These are phyloP conservation scores for Lottia scabra DNA, from an alignment of 2,888 invertebrate species.

Conservation along the genomic window DNA sequence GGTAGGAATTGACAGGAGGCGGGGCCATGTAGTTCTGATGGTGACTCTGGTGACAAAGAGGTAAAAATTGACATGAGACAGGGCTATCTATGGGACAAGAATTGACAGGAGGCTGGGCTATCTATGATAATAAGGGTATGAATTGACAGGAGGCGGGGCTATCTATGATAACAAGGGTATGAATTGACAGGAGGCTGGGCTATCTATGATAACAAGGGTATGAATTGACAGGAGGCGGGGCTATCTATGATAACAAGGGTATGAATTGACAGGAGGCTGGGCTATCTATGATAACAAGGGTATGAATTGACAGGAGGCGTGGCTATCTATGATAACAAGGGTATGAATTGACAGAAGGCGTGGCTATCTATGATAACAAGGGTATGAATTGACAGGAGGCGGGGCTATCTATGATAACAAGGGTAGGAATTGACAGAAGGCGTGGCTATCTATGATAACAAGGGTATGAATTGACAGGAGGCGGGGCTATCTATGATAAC, in stretches of 20 bases:
- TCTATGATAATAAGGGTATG: too few relatives aligned
- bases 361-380: too few relatives aligned
- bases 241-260: conserved; percentile 13
- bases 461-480: background rate
- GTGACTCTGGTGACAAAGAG: conserved; percentile 27
- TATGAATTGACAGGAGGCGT: background rate
- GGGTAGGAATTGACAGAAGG: too few relatives aligned
- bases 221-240: background rate
- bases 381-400: background rate
- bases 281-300: conserved; percentile 25
- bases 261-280: background rate
- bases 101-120: background rate
- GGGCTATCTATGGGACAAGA: conserved; percentile 22
- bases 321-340: too few relatives aligned
- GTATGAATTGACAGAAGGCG: too few relatives aligned
- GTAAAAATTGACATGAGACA: background rate
- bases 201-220: too few relatives aligned
- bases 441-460: too few relatives aligned
- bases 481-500: too few relatives aligned
- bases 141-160: conserved; percentile 4
- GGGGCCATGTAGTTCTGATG: background rate
- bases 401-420: too few relatives aligned
- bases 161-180: conserved; percentile 11
- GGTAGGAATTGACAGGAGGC: too few relatives aligned
- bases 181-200: too few relatives aligned